These are phyloP conservation scores for Acronicta alni DNA, from an alignment of 2,888 invertebrate genomes.

Conservation along the genomic window DNA sequence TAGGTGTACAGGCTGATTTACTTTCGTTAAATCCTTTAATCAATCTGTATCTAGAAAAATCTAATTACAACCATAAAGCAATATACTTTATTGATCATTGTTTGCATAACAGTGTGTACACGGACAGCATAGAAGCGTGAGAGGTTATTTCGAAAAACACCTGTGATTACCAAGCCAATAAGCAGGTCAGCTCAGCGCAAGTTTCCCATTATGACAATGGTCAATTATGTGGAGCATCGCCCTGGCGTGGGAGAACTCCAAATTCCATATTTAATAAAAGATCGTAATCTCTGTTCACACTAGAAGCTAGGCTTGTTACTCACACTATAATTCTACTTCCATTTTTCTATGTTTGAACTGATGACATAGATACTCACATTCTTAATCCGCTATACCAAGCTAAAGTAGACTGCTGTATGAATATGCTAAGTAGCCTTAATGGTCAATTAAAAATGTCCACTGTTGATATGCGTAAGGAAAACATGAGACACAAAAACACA, in stretches of 20 bases:
- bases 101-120: conserved; percentile 63
- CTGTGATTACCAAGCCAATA: conserved; percentile 77
- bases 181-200: conserved; percentile 79
- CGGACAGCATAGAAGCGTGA: conserved; percentile 74
- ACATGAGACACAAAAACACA: too few species aligned
- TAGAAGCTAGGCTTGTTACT: conserved; percentile 24
- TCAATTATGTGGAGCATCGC: conserved; percentile 80
- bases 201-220: conserved; percentile 85
- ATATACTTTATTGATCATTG: conserved; percentile 47
- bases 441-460: too few species aligned
- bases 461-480: too few species aligned
- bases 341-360: conserved; percentile 26
- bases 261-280: conserved; percentile 58
- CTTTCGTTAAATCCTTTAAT: too few species aligned
- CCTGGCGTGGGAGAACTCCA: conserved; percentile 71
- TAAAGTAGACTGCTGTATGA: not conserved
- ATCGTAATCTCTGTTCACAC: conserved; percentile 54
- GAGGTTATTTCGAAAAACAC: conserved; percentile 81
- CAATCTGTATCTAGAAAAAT: not conserved
- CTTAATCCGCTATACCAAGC: not conserved
- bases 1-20: too few species aligned
- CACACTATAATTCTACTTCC: conserved; percentile 21
- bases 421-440: too few species aligned
- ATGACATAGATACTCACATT: conserved; percentile 33
- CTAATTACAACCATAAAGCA: conserved; percentile 4